Base-by-base conservation (phyloP, 2,113 vertebrate species). In the Zingel zingel region DNA sequence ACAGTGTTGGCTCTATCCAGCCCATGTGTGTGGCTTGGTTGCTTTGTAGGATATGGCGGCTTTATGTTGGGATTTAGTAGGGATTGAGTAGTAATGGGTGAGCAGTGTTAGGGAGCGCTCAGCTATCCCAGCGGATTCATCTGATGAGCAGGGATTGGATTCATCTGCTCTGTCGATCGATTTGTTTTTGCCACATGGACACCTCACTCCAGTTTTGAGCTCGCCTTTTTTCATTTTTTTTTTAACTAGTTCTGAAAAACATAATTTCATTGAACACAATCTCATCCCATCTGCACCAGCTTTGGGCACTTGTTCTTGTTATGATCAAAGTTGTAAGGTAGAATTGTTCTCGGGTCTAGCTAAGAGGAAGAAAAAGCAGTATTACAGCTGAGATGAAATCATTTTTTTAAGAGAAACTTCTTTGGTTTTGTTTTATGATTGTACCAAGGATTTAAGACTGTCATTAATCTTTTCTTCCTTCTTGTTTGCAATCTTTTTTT, bases 161-260 rank as follows among this genome's bases (percentile, higher is more conserved):
- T 93, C 90, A 93, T 95, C 92, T 94, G 91, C 86, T 91, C 87
- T 23, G 79, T 91, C 86, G 86, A 96, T 96, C 78, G 94, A 95
- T 95, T 95, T 94, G 93, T 94, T 95, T 94, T 92, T 85, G 87
- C 90, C 89, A 84, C 89, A 89, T 80, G 67, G 80, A 93, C 88
- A 77, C 81, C 68, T 77, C 80, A 81, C 83, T 88, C 73, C 74
- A 74, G 83, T 72, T 84, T 88, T 79, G 79, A 84, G 75, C 76
- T 81, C 21, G 65, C 79, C 76, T 91, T 90, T 93, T 81, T 86
- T 84, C 56, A 85, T 86, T 77, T 77, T 84, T 77, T 68, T 61
- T 81, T 91, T 93, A 88, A 90, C 90, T 77, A 87, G 73, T 87
- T 92, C 82, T 90, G 77, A 87, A 89, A 77, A 90, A 74, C 19